These are phyloP conservation scores for Philhelius pedissequus DNA, from an alignment of 2,888 invertebrate species.

Conservation along the genomic window DNA sequence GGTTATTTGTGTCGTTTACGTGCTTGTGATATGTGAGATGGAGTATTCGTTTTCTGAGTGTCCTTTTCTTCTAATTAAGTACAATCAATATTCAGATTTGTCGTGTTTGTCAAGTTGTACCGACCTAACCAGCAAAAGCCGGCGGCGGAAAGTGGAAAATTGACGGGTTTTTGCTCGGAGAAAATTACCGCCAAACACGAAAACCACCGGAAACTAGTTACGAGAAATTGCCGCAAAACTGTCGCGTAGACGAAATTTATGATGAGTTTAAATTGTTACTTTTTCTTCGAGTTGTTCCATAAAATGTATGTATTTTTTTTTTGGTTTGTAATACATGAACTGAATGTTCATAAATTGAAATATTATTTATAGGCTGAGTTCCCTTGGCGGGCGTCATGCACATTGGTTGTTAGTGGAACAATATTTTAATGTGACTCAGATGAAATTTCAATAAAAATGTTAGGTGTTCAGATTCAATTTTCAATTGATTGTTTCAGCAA, in stretches of 20 bases:
- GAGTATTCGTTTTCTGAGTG: slow-evolving; percentile 21
- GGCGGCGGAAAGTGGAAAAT: slow-evolving; percentile 68
- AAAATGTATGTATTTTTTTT: not conserved
- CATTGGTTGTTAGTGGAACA: not conserved
- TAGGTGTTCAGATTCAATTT: not conserved
- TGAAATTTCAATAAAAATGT: not conserved
- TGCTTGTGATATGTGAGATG: slow-evolving; percentile 28
- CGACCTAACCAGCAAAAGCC: slow-evolving; percentile 9
- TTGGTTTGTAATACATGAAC: slow-evolving; percentile 22
- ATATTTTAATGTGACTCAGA: slow-evolving; percentile 15
- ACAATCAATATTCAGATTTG: slow-evolving; percentile 70
- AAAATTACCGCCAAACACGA: slow-evolving; percentile 66
- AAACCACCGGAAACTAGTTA: slow-evolving; percentile 69
- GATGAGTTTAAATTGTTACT: slow-evolving; percentile 69
- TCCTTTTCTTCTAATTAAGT: slow-evolving; percentile 69
- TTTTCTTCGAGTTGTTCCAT: slow-evolving; percentile 30
- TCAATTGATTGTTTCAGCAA: not conserved
- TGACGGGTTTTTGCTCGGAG: slow-evolving; percentile 49
- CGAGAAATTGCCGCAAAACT: slow-evolving; percentile 70
- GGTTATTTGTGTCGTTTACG: slow-evolving; percentile 45
- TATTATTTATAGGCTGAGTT: slow-evolving; percentile 16
- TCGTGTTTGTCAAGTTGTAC: slow-evolving; percentile 66
- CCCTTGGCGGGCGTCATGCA: not conserved
- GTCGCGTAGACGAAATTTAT: slow-evolving; percentile 70
- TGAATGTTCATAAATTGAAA: slow-evolving; percentile 12